A percentile compares a stretch with the other conserved stretches of the same genome.
phyloP scores from a whole-genome alignment of 2,888 invertebrate species.

The Melinaea marsaeus region DNA sequence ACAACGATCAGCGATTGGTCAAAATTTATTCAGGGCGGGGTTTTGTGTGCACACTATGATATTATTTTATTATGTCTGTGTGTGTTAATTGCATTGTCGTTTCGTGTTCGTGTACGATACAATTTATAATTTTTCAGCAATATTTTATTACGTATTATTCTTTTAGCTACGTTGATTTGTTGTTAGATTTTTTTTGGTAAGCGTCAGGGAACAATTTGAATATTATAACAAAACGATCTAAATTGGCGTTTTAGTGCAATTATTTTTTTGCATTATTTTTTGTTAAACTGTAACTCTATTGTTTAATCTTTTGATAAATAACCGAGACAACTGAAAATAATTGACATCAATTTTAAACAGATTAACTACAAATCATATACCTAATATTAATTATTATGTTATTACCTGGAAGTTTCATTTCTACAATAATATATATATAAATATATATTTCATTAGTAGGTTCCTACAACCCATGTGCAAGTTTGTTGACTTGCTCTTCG shows the following conservation, averaged over 20 bases:
- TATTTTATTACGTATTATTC: slow-evolving; percentile 38
- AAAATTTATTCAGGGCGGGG: slow-evolving; percentile 70
- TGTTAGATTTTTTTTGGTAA: slow-evolving; percentile 24
- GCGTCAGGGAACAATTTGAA: slow-evolving; percentile 15
- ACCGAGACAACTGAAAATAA: neutral
- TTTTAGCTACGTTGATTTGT: slow-evolving; percentile 28
- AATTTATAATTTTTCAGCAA: slow-evolving; percentile 60
- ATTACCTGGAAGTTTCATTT: no score
- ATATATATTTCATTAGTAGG: no score
- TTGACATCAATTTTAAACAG: slow-evolving; percentile 1
- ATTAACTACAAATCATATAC: neutral
- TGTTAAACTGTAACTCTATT: neutral
- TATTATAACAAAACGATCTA: slow-evolving; percentile 12
- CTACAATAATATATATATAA: no score
- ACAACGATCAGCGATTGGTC: slow-evolving; percentile 62
- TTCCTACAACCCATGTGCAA: no score
- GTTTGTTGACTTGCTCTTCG: no score
- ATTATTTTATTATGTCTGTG: slow-evolving; percentile 54
- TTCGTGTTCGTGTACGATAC: slow-evolving; percentile 63
- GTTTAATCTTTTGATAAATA: slow-evolving; percentile 2
- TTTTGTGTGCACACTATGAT: slow-evolving; percentile 64
- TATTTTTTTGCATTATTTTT: slow-evolving; percentile 1
- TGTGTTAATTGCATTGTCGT: slow-evolving; percentile 75
- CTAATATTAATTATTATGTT: neutral
- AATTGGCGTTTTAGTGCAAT: slow-evolving; percentile 6